phyloP scores from a whole-genome alignment of 2,113 vertebrate species.

The Aldabrachelys gigantea region DNA sequence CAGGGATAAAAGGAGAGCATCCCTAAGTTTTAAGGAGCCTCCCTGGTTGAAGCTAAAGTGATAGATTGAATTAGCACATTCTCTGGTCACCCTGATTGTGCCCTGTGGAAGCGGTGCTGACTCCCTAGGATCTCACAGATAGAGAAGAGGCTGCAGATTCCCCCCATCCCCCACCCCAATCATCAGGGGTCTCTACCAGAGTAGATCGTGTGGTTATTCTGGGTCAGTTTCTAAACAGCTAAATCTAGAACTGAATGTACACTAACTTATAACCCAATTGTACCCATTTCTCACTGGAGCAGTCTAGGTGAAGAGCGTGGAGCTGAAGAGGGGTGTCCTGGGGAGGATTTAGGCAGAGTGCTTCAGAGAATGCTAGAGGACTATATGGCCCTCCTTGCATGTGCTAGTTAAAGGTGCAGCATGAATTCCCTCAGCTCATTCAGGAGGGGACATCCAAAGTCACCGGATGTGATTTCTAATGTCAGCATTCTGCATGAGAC shows the following conservation, averaged over 20 bases:
- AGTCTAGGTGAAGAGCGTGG: too few species aligned
- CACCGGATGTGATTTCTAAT: neutral
- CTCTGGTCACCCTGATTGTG: neutral
- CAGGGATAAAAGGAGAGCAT: neutral
- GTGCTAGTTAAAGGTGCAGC: neutral
- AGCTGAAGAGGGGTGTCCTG: too few species aligned
- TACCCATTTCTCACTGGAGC: too few species aligned
- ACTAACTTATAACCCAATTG: too few species aligned
- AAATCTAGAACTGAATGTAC: too few species aligned
- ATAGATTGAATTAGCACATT: neutral
- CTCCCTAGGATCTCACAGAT: neutral
- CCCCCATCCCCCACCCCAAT: neutral
- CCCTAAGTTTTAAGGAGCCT: neutral
- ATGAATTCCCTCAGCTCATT: neutral
- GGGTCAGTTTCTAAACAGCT: too few species aligned
- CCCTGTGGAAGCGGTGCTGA: neutral
- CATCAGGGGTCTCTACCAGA: neutral
- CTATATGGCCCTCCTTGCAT: too few species aligned
- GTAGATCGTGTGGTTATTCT: too few species aligned
- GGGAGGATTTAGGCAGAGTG: too few species aligned
- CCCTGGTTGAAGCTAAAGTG: neutral
- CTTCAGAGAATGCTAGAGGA: too few species aligned
- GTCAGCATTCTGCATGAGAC: rapidly evolving
- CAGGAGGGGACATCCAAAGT: neutral
- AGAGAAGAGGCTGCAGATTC: neutral